Percentiles rank a stretch among this genome's conserved stretches.
phyloP scores from a whole-genome alignment of 2,888 invertebrate species.

The Hemistola chrysoprasaria region DNA sequence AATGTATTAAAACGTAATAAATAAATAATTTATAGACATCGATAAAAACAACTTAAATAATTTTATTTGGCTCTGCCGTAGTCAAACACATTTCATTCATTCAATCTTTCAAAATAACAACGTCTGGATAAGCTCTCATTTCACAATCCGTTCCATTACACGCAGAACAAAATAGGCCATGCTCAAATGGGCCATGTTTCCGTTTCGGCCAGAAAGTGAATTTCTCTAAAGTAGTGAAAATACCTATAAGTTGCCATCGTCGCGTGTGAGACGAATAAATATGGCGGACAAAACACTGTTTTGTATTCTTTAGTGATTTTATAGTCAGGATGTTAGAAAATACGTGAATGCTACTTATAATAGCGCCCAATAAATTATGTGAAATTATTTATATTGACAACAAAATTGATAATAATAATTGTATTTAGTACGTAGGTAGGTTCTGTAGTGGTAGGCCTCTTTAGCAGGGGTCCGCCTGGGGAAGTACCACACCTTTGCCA shows the following conservation, averaged over 20 bases:
- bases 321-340: constrained; percentile 32
- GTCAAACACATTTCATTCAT: not conserved
- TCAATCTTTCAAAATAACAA: constrained; percentile 6
- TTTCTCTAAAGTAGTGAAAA: constrained; percentile 61
- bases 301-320: constrained; percentile 27
- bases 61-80: no score
- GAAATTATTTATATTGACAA: no score
- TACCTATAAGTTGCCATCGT: constrained; percentile 34
- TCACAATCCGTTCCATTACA: constrained; percentile 15
- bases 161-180: constrained; percentile 21
- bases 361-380: constrained; percentile 5
- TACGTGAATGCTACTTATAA: constrained; percentile 18
- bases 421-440: no score
- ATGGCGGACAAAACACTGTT: constrained; percentile 33
- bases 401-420: no score
- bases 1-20: no score
- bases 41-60: no score
- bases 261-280: constrained; percentile 43
- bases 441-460: no score
- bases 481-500: no score
- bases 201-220: constrained; percentile 62
- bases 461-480: no score
- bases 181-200: constrained; percentile 26
- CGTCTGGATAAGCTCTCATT: constrained; percentile 9
- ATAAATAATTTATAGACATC: no score